Base-by-base conservation (phyloP, 2,888 invertebrate genomes). In the Hypsopygia costalis region DNA sequence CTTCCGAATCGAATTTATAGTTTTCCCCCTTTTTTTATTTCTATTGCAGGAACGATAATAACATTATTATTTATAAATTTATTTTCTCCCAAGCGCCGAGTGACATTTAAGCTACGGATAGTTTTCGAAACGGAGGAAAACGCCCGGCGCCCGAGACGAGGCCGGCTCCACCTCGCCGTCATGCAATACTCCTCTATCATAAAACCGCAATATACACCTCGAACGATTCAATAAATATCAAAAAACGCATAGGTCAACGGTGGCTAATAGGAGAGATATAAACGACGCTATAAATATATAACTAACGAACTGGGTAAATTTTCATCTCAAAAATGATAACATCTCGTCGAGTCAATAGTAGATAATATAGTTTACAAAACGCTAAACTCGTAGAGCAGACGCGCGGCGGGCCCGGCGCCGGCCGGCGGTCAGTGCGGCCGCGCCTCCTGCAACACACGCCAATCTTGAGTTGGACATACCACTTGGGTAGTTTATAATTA, bases 281-380 rank as follows among this genome's bases (percentile, higher is more conserved):
- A 80, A 82, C 74, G 75, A 76, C 71, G 65, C 79, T 81, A 80
- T 75, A 81, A 81, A 80, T 81, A 72, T 69, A 69, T 63, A 64
- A 49, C 69, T 75, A 78, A 73, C 64, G 77, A 82, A 85, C 75
- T 58, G 67, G 80, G 85, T 83, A 85, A 85, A 83, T 79, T 79
- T 82, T 82, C 75, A 82, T 83, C 81, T 82, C 82, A 85, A 83
- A 83, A 85, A 76, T 81, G 81, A 81, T 85, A 81, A 80, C 76
- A 71, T 73, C 73, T 79, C 69, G 59, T 58, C 64, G 71, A 72
- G 68, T 78, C 71, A 62, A 66, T 78, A 74, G 69, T 76, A 74
- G 72, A 79, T 74, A 73, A 79, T 81, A 81, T 64, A 65, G 64
- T 69, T 68, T 81, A 72, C 69, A 78, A 81, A 82, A 81, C 52